These are phyloP conservation scores for Acanthisitta chloris DNA, from an alignment of 2,113 vertebrate species.

Conservation along the genomic window DNA sequence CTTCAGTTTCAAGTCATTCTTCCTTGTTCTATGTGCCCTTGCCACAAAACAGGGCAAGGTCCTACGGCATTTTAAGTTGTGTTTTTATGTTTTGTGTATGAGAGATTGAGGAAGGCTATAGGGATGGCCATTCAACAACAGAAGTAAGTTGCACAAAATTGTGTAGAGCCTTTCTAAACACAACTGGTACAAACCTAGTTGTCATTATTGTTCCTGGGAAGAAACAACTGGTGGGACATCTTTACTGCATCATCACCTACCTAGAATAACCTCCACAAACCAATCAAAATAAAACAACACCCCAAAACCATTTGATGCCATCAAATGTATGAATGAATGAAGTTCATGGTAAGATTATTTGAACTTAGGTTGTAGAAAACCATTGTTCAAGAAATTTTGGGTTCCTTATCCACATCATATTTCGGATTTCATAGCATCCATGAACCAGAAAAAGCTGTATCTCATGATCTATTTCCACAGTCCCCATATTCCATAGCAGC, in stretches of 20 bases:
- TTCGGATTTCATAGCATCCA: not conserved
- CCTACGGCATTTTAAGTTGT: not conserved
- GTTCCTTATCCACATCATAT: not conserved
- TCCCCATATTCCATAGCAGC: not conserved
- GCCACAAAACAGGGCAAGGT: not conserved
- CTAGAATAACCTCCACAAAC: no score
- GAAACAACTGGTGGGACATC: slow-evolving; percentile 78
- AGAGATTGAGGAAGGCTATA: not conserved
- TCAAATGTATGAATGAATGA: not conserved
- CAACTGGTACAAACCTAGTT: slow-evolving; percentile 74
- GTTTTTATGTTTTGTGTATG: not conserved
- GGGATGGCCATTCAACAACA: not conserved
- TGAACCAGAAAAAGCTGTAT: not conserved
- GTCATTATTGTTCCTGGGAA: slow-evolving; percentile 69
- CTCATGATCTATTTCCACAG: not conserved
- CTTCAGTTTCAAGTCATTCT: not conserved
- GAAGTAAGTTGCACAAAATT: slow-evolving; percentile 61
- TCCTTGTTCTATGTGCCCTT: not conserved
- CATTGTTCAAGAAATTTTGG: not conserved
- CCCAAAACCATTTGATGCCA: no score
- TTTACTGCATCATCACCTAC: slow-evolving; percentile 73
- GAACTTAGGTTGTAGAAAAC: not conserved
- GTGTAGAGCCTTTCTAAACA: slow-evolving; percentile 76
- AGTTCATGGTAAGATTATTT: not conserved
- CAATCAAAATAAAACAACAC: not conserved